phyloP scores from a whole-genome alignment of 2,888 invertebrate species.

The Steinernema hermaphroditum region DNA sequence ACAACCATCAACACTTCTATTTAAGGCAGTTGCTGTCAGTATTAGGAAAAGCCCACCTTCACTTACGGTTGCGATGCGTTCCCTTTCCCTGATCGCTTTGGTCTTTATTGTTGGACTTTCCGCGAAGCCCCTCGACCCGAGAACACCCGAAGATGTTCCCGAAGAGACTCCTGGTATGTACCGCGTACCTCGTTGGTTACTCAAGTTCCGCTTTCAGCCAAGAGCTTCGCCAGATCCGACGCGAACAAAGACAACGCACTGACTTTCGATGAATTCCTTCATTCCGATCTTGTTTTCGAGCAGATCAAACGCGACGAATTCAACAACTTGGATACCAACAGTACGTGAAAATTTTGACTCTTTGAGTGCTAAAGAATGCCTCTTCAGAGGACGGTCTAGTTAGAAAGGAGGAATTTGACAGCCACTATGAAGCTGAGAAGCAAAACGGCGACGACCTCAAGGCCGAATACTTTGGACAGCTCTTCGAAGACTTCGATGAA shows the following conservation, averaged over 20 bases:
- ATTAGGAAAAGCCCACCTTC: conserved; percentile 26
- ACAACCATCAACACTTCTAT: conserved; percentile 30
- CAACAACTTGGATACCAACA: conserved; percentile 53
- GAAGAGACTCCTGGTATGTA: conserved; percentile 11
- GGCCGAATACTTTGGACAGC: conserved; percentile 58
- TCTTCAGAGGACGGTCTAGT: conserved; percentile 54
- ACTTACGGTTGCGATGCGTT: conserved; percentile 14
- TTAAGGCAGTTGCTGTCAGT: conserved; percentile 29
- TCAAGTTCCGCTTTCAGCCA: conserved; percentile 39
- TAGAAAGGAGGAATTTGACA: conserved; percentile 54
- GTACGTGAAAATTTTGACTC: conserved; percentile 33
- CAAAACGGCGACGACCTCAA: conserved; percentile 49
- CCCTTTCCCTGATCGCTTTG: neutral
- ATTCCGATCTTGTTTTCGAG: conserved; percentile 59
- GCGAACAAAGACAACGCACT: conserved; percentile 51
- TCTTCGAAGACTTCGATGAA: conserved; percentile 60
- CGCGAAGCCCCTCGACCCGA: conserved; percentile 7
- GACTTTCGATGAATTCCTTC: conserved; percentile 60
- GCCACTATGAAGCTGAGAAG: conserved; percentile 53
- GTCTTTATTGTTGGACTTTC: neutral
- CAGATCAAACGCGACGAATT: conserved; percentile 61
- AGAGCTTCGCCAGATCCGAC: conserved; percentile 56
- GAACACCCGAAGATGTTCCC: conserved; percentile 26
- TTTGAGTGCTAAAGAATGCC: neutral
- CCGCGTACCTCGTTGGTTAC: neutral